These are phyloP conservation scores for Euplexia lucipara DNA, from an alignment of 2,888 invertebrate genomes.

Conservation along the genomic window DNA sequence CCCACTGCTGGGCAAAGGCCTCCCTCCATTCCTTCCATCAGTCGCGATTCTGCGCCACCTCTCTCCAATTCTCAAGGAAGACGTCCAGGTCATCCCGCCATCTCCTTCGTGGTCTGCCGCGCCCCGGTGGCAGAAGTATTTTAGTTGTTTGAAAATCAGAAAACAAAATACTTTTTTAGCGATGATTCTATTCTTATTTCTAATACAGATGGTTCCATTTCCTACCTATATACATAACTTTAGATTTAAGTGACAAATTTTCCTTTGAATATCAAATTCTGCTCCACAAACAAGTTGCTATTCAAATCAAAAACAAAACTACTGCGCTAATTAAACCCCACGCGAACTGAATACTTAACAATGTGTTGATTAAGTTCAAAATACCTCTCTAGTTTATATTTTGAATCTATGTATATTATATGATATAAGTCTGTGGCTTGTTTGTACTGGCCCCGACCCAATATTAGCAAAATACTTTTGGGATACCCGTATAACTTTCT, in stretches of 20 bases:
- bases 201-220: background rate
- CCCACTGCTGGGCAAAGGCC: too few species aligned
- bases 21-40: too few species aligned
- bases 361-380: constrained; percentile 47
- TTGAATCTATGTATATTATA: constrained; percentile 8
- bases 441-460: constrained; percentile 44
- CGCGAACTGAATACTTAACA: constrained; percentile 37
- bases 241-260: constrained; percentile 11
- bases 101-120: too few species aligned
- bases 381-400: constrained; percentile 19
- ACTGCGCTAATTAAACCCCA: constrained; percentile 28
- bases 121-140: too few species aligned
- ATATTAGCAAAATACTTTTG: constrained; percentile 40
- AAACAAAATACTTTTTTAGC: too few species aligned
- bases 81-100: too few species aligned
- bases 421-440: constrained; percentile 19
- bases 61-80: too few species aligned
- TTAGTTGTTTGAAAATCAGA: too few species aligned
- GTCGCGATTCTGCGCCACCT: too few species aligned
- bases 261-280: constrained; percentile 20
- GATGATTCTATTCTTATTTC: too few species aligned
- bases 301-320: constrained; percentile 50
- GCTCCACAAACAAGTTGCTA: constrained; percentile 26
- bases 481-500: constrained; percentile 38
- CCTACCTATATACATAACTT: background rate